Conservation (phyloP, 2,113 vertebrate species). For the Corapipo altera region DNA sequence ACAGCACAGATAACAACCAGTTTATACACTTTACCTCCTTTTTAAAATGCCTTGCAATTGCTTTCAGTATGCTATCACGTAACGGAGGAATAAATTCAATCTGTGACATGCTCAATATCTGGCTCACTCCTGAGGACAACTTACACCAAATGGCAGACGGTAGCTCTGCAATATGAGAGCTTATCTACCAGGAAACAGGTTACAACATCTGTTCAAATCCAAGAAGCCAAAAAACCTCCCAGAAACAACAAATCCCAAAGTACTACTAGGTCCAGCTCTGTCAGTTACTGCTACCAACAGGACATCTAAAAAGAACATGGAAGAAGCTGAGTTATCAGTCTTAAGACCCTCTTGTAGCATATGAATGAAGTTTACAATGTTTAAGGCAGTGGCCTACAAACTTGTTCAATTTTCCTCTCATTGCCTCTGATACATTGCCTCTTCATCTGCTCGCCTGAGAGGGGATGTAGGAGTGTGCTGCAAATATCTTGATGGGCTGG, state of each 20-base stretch:
- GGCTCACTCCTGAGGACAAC: neutral
- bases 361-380: neutral
- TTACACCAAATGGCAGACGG: neutral
- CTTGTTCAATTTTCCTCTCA: neutral
- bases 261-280: neutral
- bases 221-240: neutral
- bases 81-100: neutral
- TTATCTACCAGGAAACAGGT: neutral
- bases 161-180: neutral
- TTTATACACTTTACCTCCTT: neutral
- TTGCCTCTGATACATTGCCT: neutral
- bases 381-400: neutral
- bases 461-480: neutral
- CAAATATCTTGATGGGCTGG: accelerated
- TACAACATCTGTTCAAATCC: neutral
- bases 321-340: neutral
- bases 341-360: neutral
- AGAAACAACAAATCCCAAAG: neutral
- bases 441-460: neutral
- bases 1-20: neutral
- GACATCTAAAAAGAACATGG: accelerated
- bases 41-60: neutral
- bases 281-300: neutral
- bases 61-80: neutral
- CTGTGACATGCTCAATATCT: neutral